Percentiles rank a stretch among this genome's conserved stretches.
These are phyloP conservation scores for Thelaira solivaga DNA, from an alignment of 2,888 invertebrate genomes.

Conservation along the genomic window DNA sequence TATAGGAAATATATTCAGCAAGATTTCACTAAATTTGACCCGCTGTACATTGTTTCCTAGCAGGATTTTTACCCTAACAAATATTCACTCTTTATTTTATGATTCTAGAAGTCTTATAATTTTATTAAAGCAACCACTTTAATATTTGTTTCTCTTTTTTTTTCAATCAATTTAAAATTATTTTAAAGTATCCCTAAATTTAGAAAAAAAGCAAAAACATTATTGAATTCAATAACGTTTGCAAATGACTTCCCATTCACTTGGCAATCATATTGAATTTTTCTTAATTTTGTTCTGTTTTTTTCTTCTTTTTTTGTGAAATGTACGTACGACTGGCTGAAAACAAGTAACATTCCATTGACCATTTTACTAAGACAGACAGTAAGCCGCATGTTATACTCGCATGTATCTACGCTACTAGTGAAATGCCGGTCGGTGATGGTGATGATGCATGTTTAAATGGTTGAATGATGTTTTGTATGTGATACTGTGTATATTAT, in stretches of 20 bases:
- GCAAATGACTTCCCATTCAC: background rate
- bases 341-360: constrained; percentile 75
- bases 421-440: constrained; percentile 45
- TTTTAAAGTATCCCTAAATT: too few species aligned
- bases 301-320: constrained; percentile 24
- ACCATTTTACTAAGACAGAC: constrained; percentile 72
- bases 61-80: too few species aligned
- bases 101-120: too few species aligned
- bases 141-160: too few species aligned
- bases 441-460: constrained; percentile 61
- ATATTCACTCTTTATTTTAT: too few species aligned
- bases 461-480: constrained; percentile 57
- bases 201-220: too few species aligned
- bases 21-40: too few species aligned
- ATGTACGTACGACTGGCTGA: constrained; percentile 56
- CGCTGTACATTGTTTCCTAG: too few species aligned
- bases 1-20: too few species aligned
- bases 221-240: too few species aligned
- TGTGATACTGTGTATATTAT: constrained; percentile 49
- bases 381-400: constrained; percentile 52
- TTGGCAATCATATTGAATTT: constrained; percentile 19
- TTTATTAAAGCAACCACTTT: too few species aligned
- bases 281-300: constrained; percentile 23
- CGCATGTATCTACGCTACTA: constrained; percentile 17
- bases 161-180: too few species aligned